Base-by-base conservation (phyloP, 2,888 invertebrate genomes). In the Punctoribates punctum region DNA sequence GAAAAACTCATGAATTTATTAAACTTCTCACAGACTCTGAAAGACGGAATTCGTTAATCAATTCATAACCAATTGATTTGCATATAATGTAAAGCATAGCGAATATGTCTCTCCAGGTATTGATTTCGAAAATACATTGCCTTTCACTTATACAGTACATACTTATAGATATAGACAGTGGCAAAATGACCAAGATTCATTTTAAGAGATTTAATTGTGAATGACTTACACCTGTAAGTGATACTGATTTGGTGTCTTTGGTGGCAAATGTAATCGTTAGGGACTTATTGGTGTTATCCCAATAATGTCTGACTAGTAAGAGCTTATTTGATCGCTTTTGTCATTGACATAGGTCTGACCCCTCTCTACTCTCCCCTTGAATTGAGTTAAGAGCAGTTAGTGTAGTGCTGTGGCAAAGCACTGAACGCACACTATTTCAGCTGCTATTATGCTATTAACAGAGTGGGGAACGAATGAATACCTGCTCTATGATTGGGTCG, bases 251-350 rank as follows among this genome's bases (percentile, higher is more conserved):
- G n/a, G 34, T 34, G 34, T 65, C 34, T 34, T 20, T 38, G 11
- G n/a, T 65, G 9, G 9, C 25, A 17, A 65, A 65, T 38, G 65
- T 65, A 65, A 65, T 65, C 34, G 65, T n/a, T n/a, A 15, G 65
- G 13, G 65, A 65, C 65, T 65, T 65, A 65, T 65, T 29, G 65
- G 38, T 65, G 65, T 65, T 65, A 65, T 65, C 65, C 65, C 62
- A 65, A 65, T 65, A 65, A 65, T 65, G 65, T 65, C 65, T 38
- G 27, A 60, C 6, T n/a, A 54, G 11, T 54, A 8, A 27, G 13
- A 34, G 34, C 65, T n/a, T 34, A 65, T 65, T 34, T 27, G 62
- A 62, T 62, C 65, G 5, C 65, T 65, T 34, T 65, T 65, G 65
- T 65, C 65, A 65, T 34, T 65, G 11, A 23, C 34, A 34, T 6